Evolutionary conservation across 1,140 invertebrate species (phyloP), one percentile per base, ranked within the genome.

Genomic region (Panulirus ornatus): DNA sequence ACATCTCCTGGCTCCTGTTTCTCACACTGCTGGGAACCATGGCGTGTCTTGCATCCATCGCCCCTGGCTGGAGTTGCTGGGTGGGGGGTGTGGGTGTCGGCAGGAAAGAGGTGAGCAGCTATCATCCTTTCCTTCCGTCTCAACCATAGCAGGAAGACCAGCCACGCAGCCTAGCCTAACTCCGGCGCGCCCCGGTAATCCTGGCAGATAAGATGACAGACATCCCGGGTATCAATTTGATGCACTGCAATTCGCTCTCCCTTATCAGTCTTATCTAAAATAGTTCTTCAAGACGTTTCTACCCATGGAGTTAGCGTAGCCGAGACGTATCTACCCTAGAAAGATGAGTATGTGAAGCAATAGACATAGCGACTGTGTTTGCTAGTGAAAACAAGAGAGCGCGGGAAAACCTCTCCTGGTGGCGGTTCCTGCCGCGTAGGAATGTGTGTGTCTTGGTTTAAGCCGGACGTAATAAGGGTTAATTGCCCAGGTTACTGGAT

Each of bases 121-220:
- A 85, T 85, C 83, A 85, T 85, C 83, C 83, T 85, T 85, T 85
- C 83, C 83, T 85, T 85, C 83, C 83, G 66, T 85, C 83, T 85
- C 42, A 84, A 27, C 0, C 40, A 19, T 14, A n/a, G 36, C 66
- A 85, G 83, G 66, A 71, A 84, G 63, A 47, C 3, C 3, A 27
- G 30, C 14, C 27, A 2, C 71, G 34, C 71, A 27, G 14, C 14
- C n/a, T 36, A 34, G 27, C 71, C 76, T 70, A n/a, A 8, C 66
- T n/a, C 30, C 27, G n/a, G 9, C 47, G 9, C n/a, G 19, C 66
- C 8, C 6, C 58, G 22, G 58, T 66, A 66, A 66, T 66, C 58
- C 58, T 30, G 58, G n/a, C 58, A 66, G 76, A 9, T 51, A 47
- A 40, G 76, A 8, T 79, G 51, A n/a, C 42, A 40, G 3, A 27